Percentiles rank a stretch among this genome's conserved stretches.
phyloP scores from a whole-genome alignment of 2,113 vertebrate species.

The Coptodon bakossiorum region DNA sequence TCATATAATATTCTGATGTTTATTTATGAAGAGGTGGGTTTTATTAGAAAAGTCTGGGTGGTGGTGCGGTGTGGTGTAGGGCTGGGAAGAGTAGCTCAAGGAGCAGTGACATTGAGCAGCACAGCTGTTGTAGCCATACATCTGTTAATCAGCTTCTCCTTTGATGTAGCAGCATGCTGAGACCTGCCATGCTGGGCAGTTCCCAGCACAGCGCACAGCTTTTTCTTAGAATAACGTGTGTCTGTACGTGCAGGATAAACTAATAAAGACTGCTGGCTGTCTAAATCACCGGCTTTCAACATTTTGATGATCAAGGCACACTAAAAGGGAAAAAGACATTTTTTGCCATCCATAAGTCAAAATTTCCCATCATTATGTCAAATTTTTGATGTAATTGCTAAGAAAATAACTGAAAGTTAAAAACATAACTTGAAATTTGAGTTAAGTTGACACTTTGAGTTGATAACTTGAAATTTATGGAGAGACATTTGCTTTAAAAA shows the following conservation, averaged over 20 bases:
- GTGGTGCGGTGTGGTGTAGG: not conserved
- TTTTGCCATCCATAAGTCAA: not conserved
- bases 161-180: not conserved
- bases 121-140: not conserved
- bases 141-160: not conserved
- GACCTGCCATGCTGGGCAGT: not conserved
- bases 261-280: not conserved
- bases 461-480: not conserved
- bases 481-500: not conserved
- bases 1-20: not conserved
- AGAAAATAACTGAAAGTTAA: not conserved
- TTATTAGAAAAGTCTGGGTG: not conserved
- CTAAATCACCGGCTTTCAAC: not conserved
- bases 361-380: rapidly evolving
- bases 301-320: not conserved
- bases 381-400: not conserved
- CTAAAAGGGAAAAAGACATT: not conserved
- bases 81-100: not conserved
- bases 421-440: not conserved
- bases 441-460: not conserved
- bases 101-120: not conserved
- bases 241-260: not conserved
- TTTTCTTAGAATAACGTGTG: not conserved
- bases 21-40: not conserved
- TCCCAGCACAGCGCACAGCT: not conserved